Conservation (phyloP, 2,888 invertebrate genomes). For the Drosophila incognita region DNA sequence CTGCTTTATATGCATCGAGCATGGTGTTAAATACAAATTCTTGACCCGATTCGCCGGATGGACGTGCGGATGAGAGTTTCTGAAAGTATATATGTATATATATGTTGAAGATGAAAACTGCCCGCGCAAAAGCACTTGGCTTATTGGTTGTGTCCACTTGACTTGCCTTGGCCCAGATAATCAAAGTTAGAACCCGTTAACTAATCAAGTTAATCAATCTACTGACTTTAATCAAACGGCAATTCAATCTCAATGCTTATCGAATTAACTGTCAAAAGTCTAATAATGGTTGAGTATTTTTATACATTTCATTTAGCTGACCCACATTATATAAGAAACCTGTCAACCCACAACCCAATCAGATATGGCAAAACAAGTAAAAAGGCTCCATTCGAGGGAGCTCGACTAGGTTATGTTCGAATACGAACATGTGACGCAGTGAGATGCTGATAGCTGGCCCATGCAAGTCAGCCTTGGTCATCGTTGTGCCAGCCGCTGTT, state of each 20-base stretch:
- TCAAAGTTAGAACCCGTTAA: slow-evolving; percentile 20
- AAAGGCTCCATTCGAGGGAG: background rate
- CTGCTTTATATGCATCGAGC: slow-evolving; percentile 35
- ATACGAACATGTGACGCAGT: too few relatives aligned
- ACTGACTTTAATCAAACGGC: slow-evolving; percentile 3
- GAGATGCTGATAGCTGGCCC: too few relatives aligned
- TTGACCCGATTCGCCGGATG: slow-evolving; percentile 50
- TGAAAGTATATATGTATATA: background rate
- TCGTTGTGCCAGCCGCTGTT: too few relatives aligned
- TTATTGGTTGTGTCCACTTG: slow-evolving; percentile 38
- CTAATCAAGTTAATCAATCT: slow-evolving; percentile 13
- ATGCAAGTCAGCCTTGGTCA: too few relatives aligned
- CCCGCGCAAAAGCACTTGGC: slow-evolving; percentile 12
- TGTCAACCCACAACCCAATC: background rate
- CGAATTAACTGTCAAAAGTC: background rate
- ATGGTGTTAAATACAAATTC: slow-evolving; percentile 35
- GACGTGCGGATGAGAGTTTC: background rate
- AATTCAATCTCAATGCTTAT: slow-evolving; percentile 25
- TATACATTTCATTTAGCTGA: slow-evolving; percentile 3
- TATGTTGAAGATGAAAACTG: slow-evolving; percentile 23
- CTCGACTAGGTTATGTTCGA: background rate
- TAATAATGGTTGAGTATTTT: slow-evolving; percentile 16
- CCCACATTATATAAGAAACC: slow-evolving; percentile 16
- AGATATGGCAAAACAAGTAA: slow-evolving; percentile 4
- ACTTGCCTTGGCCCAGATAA: slow-evolving; percentile 44